Evolutionary conservation across 2,888 invertebrate genomes (phyloP).

Genomic region (Cetonia aurata): DNA sequence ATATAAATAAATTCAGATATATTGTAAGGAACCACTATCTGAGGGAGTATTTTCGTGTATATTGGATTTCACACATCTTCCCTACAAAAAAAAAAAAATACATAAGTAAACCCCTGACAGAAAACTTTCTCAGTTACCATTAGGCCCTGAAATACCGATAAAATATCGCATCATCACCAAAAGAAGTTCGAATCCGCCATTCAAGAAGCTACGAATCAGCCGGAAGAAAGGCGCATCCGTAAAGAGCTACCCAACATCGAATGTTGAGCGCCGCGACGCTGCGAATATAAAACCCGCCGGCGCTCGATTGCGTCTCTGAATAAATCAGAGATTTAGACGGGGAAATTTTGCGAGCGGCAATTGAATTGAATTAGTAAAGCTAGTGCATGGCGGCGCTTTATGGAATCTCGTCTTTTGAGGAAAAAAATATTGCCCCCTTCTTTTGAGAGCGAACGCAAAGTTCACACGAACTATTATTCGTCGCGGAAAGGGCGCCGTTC

Average conservation of each 20-base stretch:
- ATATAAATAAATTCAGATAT: too few relatives aligned
- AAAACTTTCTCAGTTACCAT: conserved; percentile 14
- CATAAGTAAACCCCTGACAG: background rate
- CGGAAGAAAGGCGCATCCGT: conserved; percentile 12
- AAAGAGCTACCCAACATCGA: conserved; percentile 2
- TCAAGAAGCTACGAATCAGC: conserved; percentile 18
- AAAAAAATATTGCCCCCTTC: conserved; percentile 22
- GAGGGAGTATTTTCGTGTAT: too few relatives aligned
- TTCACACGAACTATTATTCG: conserved; percentile 26
- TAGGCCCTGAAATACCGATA: conserved; percentile 5
- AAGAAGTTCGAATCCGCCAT: conserved; percentile 25
- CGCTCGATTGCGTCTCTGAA: conserved; percentile 34
- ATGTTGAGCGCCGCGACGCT: background rate
- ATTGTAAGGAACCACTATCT: too few relatives aligned
- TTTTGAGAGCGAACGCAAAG: conserved; percentile 12
- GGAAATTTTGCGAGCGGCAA: conserved; percentile 18
- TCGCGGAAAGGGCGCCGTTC: background rate
- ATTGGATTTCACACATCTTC: too few relatives aligned
- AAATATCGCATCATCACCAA: conserved; percentile 3
- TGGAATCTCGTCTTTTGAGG: conserved; percentile 12
- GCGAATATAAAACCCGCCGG: conserved; percentile 28
- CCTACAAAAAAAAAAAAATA: too few relatives aligned
- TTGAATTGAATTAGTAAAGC: conserved; percentile 36
- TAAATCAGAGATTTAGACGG: conserved; percentile 40
- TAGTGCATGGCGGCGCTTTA: conserved; percentile 16